These are phyloP conservation scores for Acholoe squamosa DNA, from an alignment of 2,888 invertebrate genomes.

Conservation along the genomic window DNA sequence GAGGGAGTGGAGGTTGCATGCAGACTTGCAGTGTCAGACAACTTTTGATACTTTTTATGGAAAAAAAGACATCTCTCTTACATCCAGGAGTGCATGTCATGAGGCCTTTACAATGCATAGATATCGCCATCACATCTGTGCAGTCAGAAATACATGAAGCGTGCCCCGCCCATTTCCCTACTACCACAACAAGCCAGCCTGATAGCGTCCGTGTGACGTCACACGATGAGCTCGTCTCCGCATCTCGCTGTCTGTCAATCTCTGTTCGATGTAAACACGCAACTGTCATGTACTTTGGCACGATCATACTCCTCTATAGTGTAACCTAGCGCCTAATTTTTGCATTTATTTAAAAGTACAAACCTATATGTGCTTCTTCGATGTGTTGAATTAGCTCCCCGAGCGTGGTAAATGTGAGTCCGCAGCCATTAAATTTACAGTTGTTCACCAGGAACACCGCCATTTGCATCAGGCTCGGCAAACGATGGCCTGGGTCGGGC, in stretches of 20 bases:
- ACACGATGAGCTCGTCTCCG: background rate
- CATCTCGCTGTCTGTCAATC: slow-evolving; percentile 50
- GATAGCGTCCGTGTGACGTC: slow-evolving; percentile 10
- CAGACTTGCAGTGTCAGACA: no score
- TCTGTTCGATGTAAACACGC: slow-evolving; percentile 42
- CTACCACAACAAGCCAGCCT: background rate
- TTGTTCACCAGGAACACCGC: slow-evolving; percentile 95
- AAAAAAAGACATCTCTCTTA: no score
- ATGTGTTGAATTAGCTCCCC: slow-evolving; percentile 93
- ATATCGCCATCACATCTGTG: background rate
- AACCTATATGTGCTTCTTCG: slow-evolving; percentile 94
- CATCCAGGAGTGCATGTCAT: no score
- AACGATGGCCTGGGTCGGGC: slow-evolving; percentile 38
- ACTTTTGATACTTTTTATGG: no score
- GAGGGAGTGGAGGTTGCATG: no score
- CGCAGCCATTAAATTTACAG: slow-evolving; percentile 94
- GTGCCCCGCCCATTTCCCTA: slow-evolving; percentile 30
- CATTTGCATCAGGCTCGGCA: slow-evolving; percentile 84
- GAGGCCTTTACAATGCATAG: no score
- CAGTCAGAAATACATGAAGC: background rate
- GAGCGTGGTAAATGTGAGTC: slow-evolving; percentile 91
- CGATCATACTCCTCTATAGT: background rate
- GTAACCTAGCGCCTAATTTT: background rate
- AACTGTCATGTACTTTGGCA: slow-evolving; percentile 50
- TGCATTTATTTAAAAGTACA: slow-evolving; percentile 71